These are phyloP conservation scores for Eurystomus glaucurus DNA, from an alignment of 2,797 vertebrate species.

Conservation along the genomic window DNA sequence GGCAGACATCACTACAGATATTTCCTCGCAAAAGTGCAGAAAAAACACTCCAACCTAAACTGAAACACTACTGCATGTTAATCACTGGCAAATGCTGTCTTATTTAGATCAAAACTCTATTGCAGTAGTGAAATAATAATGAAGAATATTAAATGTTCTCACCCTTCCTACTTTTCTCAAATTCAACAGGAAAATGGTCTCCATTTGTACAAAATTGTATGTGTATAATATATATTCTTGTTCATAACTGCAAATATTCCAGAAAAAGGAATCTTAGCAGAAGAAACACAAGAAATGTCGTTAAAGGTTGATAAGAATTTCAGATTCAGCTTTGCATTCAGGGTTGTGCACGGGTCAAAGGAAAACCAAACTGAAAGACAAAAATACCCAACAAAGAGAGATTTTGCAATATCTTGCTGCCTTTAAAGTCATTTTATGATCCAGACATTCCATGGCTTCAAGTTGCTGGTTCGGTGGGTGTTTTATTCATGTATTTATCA, in stretches of 20 bases:
- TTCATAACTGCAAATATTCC: not conserved
- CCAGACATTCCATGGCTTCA: slow-evolving; percentile 20
- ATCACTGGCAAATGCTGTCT: slow-evolving; percentile 36
- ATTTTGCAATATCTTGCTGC: slow-evolving; percentile 36
- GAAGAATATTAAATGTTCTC: slow-evolving; percentile 16
- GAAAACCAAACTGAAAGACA: slow-evolving; percentile 59
- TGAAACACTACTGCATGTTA: not conserved
- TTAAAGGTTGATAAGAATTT: slow-evolving; percentile 46
- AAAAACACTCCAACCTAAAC: slow-evolving; percentile 43
- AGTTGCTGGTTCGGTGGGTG: accelerated
- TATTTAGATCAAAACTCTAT: slow-evolving; percentile 20
- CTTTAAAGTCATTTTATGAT: slow-evolving; percentile 67
- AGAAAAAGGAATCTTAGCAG: not conserved
- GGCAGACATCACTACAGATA: slow-evolving; percentile 19
- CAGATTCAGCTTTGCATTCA: slow-evolving; percentile 3
- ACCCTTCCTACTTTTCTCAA: not conserved
- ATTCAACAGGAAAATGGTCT: not conserved
- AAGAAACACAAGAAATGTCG: not conserved
- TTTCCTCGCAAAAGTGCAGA: slow-evolving; percentile 3
- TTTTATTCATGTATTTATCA: not conserved
- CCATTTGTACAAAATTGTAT: not conserved
- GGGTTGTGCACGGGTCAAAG: not conserved
- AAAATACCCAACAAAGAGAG: not conserved
- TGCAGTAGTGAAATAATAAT: slow-evolving; percentile 30
- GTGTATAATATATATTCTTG: not conserved